Conservation (phyloP, 2,113 vertebrate genomes). For the Alexandromys fortis region DNA sequence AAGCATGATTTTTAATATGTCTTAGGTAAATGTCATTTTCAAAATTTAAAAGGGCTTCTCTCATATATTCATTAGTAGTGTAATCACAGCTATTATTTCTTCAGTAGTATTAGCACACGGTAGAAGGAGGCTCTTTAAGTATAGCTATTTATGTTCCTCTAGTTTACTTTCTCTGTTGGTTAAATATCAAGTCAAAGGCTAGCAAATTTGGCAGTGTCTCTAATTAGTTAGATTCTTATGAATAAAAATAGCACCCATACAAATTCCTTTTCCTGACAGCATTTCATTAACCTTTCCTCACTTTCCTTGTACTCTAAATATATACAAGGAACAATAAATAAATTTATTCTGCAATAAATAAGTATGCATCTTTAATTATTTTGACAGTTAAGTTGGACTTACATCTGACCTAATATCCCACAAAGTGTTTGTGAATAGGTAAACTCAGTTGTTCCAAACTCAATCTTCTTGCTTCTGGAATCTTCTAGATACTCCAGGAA, state of each 20-base stretch:
- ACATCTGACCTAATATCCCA: neutral
- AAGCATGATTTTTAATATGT: neutral
- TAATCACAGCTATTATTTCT: neutral
- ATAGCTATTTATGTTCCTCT: neutral
- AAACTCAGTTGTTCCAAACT: neutral
- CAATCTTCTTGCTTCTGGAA: neutral
- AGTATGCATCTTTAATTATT: slow-evolving; percentile 9
- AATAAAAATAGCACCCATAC: neutral
- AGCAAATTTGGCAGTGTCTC: neutral
- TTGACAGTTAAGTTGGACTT: neutral
- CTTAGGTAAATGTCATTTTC: neutral
- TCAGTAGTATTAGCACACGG: neutral
- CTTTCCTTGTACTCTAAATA: neutral
- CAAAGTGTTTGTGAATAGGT: neutral
- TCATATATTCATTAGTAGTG: neutral
- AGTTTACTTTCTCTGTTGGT: neutral
- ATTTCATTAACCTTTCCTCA: slow-evolving; percentile 34
- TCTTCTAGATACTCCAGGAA: neutral
- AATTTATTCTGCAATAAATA: neutral
- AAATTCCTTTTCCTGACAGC: neutral
- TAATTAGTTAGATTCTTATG: slow-evolving; percentile 28
- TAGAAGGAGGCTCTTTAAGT: neutral
- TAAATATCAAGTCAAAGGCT: neutral
- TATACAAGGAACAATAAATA: neutral
- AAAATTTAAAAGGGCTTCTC: neutral